Base-by-base conservation (phyloP, 1,140 invertebrate species). In the Pemphigus obesinymphae region DNA sequence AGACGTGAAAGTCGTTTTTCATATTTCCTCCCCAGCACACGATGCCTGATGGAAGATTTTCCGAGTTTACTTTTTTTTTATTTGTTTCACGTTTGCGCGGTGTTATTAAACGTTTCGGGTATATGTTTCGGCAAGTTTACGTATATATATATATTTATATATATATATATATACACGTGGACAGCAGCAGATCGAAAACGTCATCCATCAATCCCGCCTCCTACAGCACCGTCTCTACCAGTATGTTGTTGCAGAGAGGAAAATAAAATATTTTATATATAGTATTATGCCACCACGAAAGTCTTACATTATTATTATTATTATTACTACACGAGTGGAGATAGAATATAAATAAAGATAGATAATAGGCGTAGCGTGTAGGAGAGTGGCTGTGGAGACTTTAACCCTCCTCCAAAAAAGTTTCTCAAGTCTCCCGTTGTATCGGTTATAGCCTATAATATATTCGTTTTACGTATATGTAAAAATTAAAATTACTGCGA, bases 1-100 rank as follows among this genome's bases (percentile, higher is more conserved):
- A 75, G 40, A 75, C 72, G 48, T 75, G 72, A 43, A 78, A 58
- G 75, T 78, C 75, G 50, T 78, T 78, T 78, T 61, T 78, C 75
- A 78, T 58, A 78, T 78, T 58, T 78, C 15, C 48, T 70, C 53
- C 11, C 10, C 34, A 0, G 3, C 20, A 0, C 20, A 7, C 8
- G 10, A 40, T 7, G 6, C 23, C 55, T 43, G 53, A 61, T 58
- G 53, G 55, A 61, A 78, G 55, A 78, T 78, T 78, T 61, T 78
- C n/a, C 50, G 55, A 53, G 75, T 29, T 61, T 48, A 58, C 50
- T 29, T 78, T 58, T 78, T 76, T 76, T 70, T 45, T 58, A 58
- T 78, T 78, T 78, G 75, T 78, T 78, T 78, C 75, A 61, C 75
- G 75, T 61, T 76, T 31, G 45, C 72, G 31, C 48, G 29, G 29